Conservation (phyloP, 2,797 vertebrate genomes). For the Arnoldichthys spilopterus region DNA sequence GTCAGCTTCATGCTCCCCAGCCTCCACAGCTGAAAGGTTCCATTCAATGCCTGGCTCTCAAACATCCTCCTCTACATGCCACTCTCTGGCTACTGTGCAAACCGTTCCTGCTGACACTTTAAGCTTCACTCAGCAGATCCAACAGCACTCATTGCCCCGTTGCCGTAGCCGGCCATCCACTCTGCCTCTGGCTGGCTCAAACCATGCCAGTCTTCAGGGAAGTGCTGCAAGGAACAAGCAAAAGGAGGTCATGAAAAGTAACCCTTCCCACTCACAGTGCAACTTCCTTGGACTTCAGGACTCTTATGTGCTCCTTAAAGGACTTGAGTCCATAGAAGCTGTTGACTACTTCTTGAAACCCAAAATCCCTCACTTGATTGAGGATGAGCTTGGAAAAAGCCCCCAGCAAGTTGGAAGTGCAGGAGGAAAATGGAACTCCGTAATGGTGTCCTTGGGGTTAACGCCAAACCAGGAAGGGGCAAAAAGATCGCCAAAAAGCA, state of each 20-base stretch:
- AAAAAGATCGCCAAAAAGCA: conserved; percentile 61
- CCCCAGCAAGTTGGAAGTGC: conserved; percentile 47
- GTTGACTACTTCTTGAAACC: conserved; percentile 63
- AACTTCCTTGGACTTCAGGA: conserved; percentile 65
- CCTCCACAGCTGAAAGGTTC: conserved; percentile 76
- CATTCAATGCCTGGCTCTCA: conserved; percentile 80
- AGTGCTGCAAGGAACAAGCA: conserved; percentile 63
- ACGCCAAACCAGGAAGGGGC: conserved; percentile 74
- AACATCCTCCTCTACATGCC: conserved; percentile 76
- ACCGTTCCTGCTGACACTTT: conserved; percentile 81
- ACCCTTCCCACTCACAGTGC: conserved; percentile 59
- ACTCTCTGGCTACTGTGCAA: conserved; percentile 79
- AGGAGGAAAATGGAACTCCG: conserved; percentile 74
- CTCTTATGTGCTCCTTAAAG: conserved; percentile 64
- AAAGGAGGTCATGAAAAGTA: conserved; percentile 58
- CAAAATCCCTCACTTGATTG: conserved; percentile 64
- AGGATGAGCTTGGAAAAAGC: conserved; percentile 59
- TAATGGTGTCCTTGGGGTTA: conserved; percentile 80
- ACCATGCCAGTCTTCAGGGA: conserved; percentile 67
- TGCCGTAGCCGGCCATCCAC: conserved; percentile 78
- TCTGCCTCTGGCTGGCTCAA: conserved; percentile 69
- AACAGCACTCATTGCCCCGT: conserved; percentile 82
- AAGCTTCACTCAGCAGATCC: conserved; percentile 82
- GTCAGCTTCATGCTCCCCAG: conserved; percentile 74
- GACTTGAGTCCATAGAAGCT: conserved; percentile 46